Evolutionary conservation across 2,113 vertebrate species (phyloP), one percentile per base, ranked within the genome.

Genomic region (Columba janthina): DNA sequence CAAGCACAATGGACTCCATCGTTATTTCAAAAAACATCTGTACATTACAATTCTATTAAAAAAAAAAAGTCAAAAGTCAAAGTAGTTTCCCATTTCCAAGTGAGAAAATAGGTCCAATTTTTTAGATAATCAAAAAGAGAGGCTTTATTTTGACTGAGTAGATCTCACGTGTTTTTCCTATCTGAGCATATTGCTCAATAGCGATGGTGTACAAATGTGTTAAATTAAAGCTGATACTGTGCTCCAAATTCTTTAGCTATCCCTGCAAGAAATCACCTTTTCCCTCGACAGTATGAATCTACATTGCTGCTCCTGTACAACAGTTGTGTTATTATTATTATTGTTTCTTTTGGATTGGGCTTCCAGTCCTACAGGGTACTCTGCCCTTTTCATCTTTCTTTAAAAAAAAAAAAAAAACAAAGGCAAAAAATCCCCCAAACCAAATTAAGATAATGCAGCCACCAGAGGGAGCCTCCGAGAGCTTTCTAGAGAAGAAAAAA

Each of bases 401-500:
- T 53, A 14, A 26, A 28, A 53, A 53, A 53, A 53, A 28, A 22
- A 48, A 48, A 48, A 6, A 48, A 48, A 38, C 38, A 38, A 38
- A 19, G 5, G 11, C 48, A 50, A 28, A 93, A 67, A 32, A 3
- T 17, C 18, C 5, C 15, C 42, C 72, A 51, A 80, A 58, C 20
- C 67, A 92, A 87, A 76, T 90, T 77, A 70, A 85, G 72, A 66
- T 91, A 96, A 86, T 0, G 2, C 16, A 93, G 56, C 92, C 78
- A 40, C 75, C 46, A 97, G 88, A 93, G 82, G 81, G 90, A 97
- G 76, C 54, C 66, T 53, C 91, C 71, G n/a, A 88, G 54, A 90
- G 10, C 80, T 42, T 60, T 19, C 51, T 44, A 84, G 73, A 65
- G 44, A 89, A 94, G 34, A 19, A 86, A 78, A 94, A 89, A 88